Evolutionary conservation across 2,888 invertebrate species (phyloP).

Genomic region (Leptinotarsa juncta): DNA sequence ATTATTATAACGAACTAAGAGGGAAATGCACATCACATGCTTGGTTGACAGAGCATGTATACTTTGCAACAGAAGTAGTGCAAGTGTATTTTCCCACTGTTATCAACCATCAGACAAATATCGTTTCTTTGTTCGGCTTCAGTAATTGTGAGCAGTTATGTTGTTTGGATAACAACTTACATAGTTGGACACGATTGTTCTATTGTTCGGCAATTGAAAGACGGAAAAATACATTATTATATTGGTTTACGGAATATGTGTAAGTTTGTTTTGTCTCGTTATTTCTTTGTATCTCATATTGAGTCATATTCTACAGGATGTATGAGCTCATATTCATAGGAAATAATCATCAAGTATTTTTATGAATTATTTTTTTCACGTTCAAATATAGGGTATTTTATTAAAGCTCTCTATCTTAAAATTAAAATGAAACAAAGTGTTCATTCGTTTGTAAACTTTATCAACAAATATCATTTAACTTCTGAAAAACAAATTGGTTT

Average conservation of each 20-base stretch:
- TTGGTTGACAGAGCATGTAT: constrained; percentile 12
- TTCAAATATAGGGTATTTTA: too few relatives aligned
- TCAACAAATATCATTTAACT: too few relatives aligned
- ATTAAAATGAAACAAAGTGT: too few relatives aligned
- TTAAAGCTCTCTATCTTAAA: too few relatives aligned
- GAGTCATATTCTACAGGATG: too few relatives aligned
- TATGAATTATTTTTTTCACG: too few relatives aligned
- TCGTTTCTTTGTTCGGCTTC: background rate
- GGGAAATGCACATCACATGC: constrained; percentile 2
- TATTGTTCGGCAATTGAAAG: background rate
- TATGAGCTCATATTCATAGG: too few relatives aligned
- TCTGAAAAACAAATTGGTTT: too few relatives aligned
- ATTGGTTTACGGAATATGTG: background rate
- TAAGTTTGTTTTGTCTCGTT: too few relatives aligned
- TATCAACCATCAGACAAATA: constrained; percentile 11
- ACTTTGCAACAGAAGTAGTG: constrained; percentile 3
- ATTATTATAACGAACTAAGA: background rate
- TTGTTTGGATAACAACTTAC: constrained; percentile 4
- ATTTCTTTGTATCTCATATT: too few relatives aligned
- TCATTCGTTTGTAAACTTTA: too few relatives aligned
- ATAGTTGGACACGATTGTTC: constrained; percentile 5
- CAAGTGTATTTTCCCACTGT: constrained; percentile 21
- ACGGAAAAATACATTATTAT: constrained; percentile 1
- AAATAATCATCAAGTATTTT: too few relatives aligned
- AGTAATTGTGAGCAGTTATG: constrained; percentile 9